A percentile compares a stretch with the other conserved stretches of the same genome.
Evolutionary conservation across 2,888 invertebrate genomes (phyloP).

Genomic region (Blastobasis adustella): DNA sequence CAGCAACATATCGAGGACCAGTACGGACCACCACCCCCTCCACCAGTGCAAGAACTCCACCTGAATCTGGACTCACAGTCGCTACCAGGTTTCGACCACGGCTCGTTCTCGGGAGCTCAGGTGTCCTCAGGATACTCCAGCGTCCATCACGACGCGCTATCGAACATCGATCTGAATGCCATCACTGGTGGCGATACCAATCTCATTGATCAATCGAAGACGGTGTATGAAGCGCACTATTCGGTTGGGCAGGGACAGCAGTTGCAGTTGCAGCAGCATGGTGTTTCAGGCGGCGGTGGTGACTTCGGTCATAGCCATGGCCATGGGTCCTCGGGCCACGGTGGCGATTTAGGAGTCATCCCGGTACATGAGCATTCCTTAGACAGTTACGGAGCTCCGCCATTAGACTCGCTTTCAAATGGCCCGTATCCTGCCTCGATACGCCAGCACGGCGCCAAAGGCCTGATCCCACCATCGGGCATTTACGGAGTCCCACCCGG

Average conservation of each 20-base stretch:
- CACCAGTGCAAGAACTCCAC: slow-evolving; percentile 37
- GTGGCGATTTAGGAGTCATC: no score
- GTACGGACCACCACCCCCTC: slow-evolving; percentile 46
- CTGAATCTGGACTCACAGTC: slow-evolving; percentile 39
- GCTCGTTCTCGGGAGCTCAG: slow-evolving; percentile 40
- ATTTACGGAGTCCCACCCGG: slow-evolving; percentile 77
- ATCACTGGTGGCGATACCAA: slow-evolving; percentile 64
- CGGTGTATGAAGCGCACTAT: slow-evolving; percentile 67
- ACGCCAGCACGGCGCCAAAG: slow-evolving; percentile 64
- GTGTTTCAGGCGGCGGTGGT: no score
- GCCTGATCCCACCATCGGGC: slow-evolving; percentile 76
- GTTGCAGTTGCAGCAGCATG: no score
- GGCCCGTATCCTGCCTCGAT: slow-evolving; percentile 48
- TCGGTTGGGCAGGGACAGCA: slow-evolving; percentile 25
- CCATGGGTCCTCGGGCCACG: slow-evolving; percentile 14
- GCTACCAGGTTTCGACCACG: slow-evolving; percentile 27
- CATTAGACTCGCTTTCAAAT: slow-evolving; percentile 54
- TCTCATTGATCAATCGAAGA: slow-evolving; percentile 65
- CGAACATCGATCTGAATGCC: slow-evolving; percentile 55
- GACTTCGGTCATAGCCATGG: no score
- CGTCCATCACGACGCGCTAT: slow-evolving; percentile 62
- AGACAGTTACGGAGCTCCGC: slow-evolving; percentile 60
- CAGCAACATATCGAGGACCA: slow-evolving; percentile 35
- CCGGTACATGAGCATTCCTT: slow-evolving; percentile 2
- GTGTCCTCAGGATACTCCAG: slow-evolving; percentile 55